Base-by-base conservation (phyloP, 2,113 vertebrate species). In the Rhinolophus ferrumequinum region DNA sequence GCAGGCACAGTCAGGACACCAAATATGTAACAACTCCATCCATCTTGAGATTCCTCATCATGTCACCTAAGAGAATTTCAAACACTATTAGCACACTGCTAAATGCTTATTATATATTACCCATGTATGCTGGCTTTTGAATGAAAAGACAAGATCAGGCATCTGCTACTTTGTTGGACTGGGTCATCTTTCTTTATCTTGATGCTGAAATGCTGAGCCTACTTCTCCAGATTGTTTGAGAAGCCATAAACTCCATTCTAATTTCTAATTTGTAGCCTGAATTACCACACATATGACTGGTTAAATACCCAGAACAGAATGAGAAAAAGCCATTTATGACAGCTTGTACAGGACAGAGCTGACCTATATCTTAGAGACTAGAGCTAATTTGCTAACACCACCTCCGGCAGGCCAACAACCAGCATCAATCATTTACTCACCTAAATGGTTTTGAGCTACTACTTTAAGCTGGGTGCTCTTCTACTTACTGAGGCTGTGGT, bases 21-120 rank as follows among this genome's bases (percentile, higher is more conserved):
- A 97, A 93, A 95, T 92, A 88, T 88, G 66, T 94, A 97, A 95
- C 94, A 97, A 95, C 75, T 95, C 75, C 67, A 97, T 97, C 76
- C 62, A 94, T 97, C 96, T 94, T 97, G 79, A 94, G 76, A 77
- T 92, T 97, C 90, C 95, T 92, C 70, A 85, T 92, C 96, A 70
- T 91, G 97, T 93, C 96, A 96, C 89, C 89, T 96, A 96, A 92
- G 88, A 96, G 93, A 93, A 97, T 97, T 97, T 97, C 96, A 93
- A 97, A 96, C 80, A 96, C 79, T 87, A 73, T 95, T 96, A 97
- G 86, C 91, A 81, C 64, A 62, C 88, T 97, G 91, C 97, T 94
- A 92, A 96, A 96, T 94, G 94, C 86, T 93, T 94, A 89, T 96
- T 93, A 95, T 88, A 52, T 94, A 93, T 94, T 77, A 80, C 79